Evolutionary conservation across 2,888 invertebrate genomes (phyloP).

Genomic region (Drosophila longiperda): DNA sequence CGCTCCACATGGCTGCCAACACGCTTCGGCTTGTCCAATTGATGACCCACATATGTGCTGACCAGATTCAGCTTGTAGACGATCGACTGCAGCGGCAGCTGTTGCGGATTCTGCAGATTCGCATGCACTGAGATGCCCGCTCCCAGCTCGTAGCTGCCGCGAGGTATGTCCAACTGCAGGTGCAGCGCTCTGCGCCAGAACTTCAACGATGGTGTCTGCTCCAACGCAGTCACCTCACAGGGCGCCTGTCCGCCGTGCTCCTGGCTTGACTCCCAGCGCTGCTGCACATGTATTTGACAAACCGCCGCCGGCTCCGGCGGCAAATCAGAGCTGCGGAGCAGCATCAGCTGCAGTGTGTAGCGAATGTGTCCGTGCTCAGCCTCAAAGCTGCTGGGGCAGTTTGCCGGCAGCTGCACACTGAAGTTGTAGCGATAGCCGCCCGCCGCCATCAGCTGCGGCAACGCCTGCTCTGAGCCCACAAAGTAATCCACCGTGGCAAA

Average conservation of each 20-base stretch:
- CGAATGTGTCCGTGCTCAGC: conserved; percentile 74
- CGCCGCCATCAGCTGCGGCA: conserved; percentile 62
- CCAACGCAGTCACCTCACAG: conserved; percentile 50
- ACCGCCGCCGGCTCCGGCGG: conserved; percentile 23
- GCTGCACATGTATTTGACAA: conserved; percentile 47
- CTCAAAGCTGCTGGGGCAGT: conserved; percentile 76
- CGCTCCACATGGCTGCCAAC: conserved; percentile 52
- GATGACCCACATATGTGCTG: conserved; percentile 58
- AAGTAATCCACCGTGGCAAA: conserved; percentile 78
- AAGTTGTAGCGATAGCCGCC: conserved; percentile 77
- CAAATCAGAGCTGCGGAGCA: conserved; percentile 55
- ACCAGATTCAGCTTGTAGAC: conserved; percentile 73
- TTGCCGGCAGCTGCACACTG: conserved; percentile 71
- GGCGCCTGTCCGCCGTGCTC: conserved; percentile 14
- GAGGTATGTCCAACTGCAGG: conserved; percentile 71
- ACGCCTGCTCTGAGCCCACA: conserved; percentile 78
- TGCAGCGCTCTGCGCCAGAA: conserved; percentile 78
- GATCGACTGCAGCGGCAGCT: conserved; percentile 61
- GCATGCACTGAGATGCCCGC: conserved; percentile 76
- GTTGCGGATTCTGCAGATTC: conserved; percentile 68
- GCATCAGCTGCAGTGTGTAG: conserved; percentile 68
- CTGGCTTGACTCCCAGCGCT: conserved; percentile 21
- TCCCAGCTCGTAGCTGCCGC: conserved; percentile 69
- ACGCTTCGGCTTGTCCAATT: conserved; percentile 57
- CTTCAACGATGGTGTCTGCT: conserved; percentile 59